Evolutionary conservation across 1,140 invertebrate species (phyloP).

Genomic region (Ooceraea biroi): DNA sequence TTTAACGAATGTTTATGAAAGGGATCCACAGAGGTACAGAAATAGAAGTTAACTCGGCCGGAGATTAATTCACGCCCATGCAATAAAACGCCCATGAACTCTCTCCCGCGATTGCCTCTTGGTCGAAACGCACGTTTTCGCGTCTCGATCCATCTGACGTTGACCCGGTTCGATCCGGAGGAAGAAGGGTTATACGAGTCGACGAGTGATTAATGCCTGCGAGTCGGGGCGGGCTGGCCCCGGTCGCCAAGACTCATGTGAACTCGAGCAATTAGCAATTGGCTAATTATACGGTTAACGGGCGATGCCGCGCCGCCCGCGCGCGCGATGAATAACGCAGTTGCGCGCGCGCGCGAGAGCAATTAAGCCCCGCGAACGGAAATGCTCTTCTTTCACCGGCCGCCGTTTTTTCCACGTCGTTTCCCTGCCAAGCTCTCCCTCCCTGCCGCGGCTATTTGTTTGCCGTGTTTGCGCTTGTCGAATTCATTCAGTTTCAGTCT

Average conservation of each 20-base stretch:
- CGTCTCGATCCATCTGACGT: not conserved
- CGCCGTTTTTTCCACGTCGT: constrained; percentile 48
- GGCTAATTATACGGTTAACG: constrained; percentile 76
- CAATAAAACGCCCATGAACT: no score
- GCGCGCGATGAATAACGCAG: constrained; percentile 70
- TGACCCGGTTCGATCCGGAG: constrained; percentile 20
- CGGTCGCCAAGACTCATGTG: constrained; percentile 57
- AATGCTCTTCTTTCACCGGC: constrained; percentile 61
- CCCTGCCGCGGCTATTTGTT: constrained; percentile 19
- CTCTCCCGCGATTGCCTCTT: not conserved
- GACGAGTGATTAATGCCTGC: constrained; percentile 58
- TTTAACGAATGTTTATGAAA: not conserved
- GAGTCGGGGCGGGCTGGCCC: constrained; percentile 45
- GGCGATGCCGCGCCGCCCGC: constrained; percentile 56
- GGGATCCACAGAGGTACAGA: not conserved
- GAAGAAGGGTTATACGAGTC: not conserved
- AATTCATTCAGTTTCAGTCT: constrained; percentile 56
- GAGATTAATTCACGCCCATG: not conserved
- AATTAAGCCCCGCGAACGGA: constrained; percentile 70
- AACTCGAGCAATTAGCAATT: constrained; percentile 75
- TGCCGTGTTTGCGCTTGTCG: constrained; percentile 50
- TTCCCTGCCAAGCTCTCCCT: not conserved
- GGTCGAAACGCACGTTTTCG: not conserved
- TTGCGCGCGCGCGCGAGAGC: constrained; percentile 64
- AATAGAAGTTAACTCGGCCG: not conserved